These are phyloP conservation scores for Prionailurus bengalensis DNA, from an alignment of 2,113 vertebrate genomes.

Conservation along the genomic window DNA sequence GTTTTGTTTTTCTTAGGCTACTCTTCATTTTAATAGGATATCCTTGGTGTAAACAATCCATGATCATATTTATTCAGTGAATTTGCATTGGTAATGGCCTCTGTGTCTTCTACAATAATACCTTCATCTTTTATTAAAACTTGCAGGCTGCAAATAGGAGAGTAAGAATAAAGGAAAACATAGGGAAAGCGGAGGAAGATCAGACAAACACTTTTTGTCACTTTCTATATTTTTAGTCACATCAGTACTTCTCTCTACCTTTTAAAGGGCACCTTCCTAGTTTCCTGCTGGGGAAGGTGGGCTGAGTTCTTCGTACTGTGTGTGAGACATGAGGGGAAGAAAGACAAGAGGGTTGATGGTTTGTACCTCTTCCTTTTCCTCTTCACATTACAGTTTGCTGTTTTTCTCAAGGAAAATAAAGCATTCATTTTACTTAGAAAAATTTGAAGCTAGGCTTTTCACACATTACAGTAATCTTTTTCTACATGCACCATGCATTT, in stretches of 20 bases:
- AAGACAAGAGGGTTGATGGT: background rate
- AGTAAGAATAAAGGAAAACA: background rate
- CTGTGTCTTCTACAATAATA: background rate
- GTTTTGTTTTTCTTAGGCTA: background rate
- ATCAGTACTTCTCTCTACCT: accelerated
- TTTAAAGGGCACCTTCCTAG: too few relatives aligned
- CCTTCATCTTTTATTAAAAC: background rate
- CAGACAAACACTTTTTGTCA: background rate
- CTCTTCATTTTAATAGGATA: conserved; percentile 39
- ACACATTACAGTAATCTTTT: background rate
- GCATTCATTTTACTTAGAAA: background rate
- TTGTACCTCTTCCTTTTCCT: background rate
- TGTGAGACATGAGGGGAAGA: background rate
- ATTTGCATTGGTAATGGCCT: background rate
- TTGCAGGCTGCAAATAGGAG: background rate
- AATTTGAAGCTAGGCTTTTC: background rate
- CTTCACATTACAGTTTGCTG: background rate
- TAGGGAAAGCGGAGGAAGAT: background rate
- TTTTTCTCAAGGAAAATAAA: conserved; percentile 24
- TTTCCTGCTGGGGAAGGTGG: background rate
- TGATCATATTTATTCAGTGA: conserved; percentile 3
- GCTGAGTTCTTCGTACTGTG: background rate
- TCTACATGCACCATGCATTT: background rate
- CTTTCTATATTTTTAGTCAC: background rate
- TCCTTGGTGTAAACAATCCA: background rate